Base-by-base conservation (phyloP, 2,797 vertebrate species). In the Heterohyrax brucei region DNA sequence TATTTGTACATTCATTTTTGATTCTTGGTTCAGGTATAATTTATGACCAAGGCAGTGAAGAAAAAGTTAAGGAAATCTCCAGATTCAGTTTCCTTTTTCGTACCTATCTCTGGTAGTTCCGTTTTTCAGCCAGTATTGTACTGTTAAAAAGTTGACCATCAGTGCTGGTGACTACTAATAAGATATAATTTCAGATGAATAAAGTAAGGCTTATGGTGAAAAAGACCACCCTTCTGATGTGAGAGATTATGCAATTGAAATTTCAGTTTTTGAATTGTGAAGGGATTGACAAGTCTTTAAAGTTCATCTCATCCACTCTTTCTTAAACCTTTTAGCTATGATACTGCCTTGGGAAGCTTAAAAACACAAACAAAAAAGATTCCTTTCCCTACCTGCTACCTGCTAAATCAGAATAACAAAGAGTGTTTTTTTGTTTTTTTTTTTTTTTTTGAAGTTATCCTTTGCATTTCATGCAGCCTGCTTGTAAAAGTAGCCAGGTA, bases 1-100 rank as follows among this genome's bases (percentile, higher is more conserved):
- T 14, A 62, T 39, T 28, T 97, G 14, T 89, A 8, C 80, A 89
- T 92, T 87, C 85, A 76, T 95, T 95, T 95, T 92, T 91, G 4
- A 89, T 75, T 19, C 12, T 33, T 80, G 73, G 44, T 78, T 86
- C 44, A 76, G 1, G 79, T 83, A 70, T 59, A 50, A n/a, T 72
- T 91, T 10, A n/a, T 79, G 18, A 70, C 76, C 22, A 89, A 68
- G 46, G 46, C 33, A 46, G 53, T 28, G 61, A 87, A 68, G 66
- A 39, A 72, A 90, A 75, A 62, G 33, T 70, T 30, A 81, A 75
- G 59, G 46, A 81, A 62, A 33, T n/a, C 61, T 59, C 10, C 44
- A 76, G 62, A 39, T 50, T 72, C 81, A 70, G 28, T 24, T 59
- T 95, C 18, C 33, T 75, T 1, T 89, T 77, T 19, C 61, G 94